A percentile compares a stretch with the other conserved stretches of the same genome.
Conservation (phyloP, 1,140 invertebrate genomes). For the Aphis gossypii region DNA sequence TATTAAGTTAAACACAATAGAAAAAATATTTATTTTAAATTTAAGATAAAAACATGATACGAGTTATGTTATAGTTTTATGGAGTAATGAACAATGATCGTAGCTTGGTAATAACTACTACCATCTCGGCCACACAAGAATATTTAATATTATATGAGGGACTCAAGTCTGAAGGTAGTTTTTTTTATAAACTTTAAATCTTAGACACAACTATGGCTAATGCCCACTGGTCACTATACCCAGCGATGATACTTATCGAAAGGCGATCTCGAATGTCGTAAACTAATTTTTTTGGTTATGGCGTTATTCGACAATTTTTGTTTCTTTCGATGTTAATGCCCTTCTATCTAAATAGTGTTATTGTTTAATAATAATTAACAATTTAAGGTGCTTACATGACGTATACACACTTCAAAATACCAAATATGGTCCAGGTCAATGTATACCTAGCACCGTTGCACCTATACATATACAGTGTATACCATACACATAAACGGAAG, state of each 20-base stretch:
- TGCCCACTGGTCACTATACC: neutral
- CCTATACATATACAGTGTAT: neutral
- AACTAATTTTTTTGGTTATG: neutral
- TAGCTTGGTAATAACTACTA: too few species aligned
- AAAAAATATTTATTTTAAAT: too few species aligned
- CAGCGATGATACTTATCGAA: neutral
- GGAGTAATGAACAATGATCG: too few species aligned
- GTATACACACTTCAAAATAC: neutral
- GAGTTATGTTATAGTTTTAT: too few species aligned
- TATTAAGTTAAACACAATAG: too few species aligned
- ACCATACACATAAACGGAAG: neutral
- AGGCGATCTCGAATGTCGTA: too few species aligned
- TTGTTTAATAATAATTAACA: neutral
- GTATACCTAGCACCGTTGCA: neutral
- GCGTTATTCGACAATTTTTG: neutral
- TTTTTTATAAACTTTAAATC: neutral
- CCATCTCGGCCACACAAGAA: too few species aligned
- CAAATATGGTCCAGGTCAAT: conserved; percentile 26
- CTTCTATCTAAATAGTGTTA: neutral
- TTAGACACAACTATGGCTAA: neutral
- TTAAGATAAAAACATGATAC: too few species aligned
- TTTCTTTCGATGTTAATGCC: neutral
- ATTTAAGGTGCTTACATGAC: neutral
- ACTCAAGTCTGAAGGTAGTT: neutral
- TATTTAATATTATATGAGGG: neutral